phyloP scores from a whole-genome alignment of 2,888 invertebrate genomes.

The Phlogophora meticulosa region DNA sequence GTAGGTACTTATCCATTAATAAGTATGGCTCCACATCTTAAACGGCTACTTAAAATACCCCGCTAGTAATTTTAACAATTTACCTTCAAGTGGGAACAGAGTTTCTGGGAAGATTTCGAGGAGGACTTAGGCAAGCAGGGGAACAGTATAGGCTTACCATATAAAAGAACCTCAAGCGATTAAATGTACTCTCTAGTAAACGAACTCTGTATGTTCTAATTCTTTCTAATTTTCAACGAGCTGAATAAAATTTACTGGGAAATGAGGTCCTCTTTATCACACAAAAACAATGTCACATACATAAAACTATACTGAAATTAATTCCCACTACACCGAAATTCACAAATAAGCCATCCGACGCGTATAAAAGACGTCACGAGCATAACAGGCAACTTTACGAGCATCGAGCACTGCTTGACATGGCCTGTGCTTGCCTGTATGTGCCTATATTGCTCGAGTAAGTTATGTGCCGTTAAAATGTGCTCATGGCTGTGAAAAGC shows the following conservation, averaged over 20 bases:
- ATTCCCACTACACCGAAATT: slow-evolving; percentile 27
- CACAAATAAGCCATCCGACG: slow-evolving; percentile 43
- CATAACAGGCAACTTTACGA: slow-evolving; percentile 55
- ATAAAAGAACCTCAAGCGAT: no score
- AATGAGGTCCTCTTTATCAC: background rate
- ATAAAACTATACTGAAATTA: slow-evolving; percentile 49
- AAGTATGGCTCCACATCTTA: background rate
- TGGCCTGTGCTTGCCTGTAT: slow-evolving; percentile 36
- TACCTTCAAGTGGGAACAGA: background rate
- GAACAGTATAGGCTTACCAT: no score
- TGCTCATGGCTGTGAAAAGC: slow-evolving; percentile 49
- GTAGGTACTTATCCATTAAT: background rate
- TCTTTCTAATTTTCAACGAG: no score
- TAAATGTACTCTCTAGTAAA: no score
- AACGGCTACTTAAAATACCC: background rate
- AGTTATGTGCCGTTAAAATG: slow-evolving; percentile 62
- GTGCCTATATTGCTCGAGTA: slow-evolving; percentile 42
- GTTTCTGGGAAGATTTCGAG: no score
- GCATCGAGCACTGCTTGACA: slow-evolving; percentile 44
- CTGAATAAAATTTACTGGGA: no score
- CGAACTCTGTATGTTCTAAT: no score
- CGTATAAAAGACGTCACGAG: slow-evolving; percentile 43
- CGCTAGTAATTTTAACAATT: background rate
- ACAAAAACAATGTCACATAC: slow-evolving; percentile 30
- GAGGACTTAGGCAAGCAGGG: no score